Evolutionary conservation across 2,113 vertebrate species (phyloP).

Genomic region (Pandion haliaetus): DNA sequence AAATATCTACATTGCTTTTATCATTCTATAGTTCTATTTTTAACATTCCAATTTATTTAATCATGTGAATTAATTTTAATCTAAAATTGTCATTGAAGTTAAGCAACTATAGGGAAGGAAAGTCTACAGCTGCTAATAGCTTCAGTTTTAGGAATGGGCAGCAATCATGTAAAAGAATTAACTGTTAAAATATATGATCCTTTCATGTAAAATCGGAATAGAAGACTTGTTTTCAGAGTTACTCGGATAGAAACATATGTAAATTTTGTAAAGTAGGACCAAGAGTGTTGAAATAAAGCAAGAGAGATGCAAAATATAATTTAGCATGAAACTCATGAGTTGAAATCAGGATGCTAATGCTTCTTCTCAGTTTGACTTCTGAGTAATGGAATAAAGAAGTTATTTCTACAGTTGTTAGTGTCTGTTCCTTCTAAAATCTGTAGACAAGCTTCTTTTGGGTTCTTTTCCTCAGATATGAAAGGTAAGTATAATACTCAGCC

Average conservation of each 20-base stretch:
- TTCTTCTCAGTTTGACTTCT: neutral
- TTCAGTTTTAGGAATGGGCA: neutral
- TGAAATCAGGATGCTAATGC: neutral
- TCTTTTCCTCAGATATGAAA: neutral
- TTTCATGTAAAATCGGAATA: neutral
- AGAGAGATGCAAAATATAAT: neutral
- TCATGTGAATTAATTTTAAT: slow-evolving; percentile 2
- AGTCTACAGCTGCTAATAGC: neutral
- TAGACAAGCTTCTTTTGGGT: neutral
- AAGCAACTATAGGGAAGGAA: neutral
- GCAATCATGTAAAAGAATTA: neutral
- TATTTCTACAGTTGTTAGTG: neutral
- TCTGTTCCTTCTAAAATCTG: neutral
- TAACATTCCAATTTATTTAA: slow-evolving; percentile 33
- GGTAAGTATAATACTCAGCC: neutral
- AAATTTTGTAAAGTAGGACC: neutral
- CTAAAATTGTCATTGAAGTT: neutral
- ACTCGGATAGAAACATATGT: neutral
- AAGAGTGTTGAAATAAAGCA: neutral
- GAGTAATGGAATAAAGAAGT: neutral
- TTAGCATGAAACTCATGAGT: neutral
- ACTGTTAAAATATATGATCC: neutral
- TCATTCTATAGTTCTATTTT: slow-evolving; percentile 17
- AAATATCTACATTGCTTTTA: slow-evolving; percentile 44
- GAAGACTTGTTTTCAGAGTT: neutral